Evolutionary conservation across 2,113 vertebrate genomes (phyloP), one percentile per base, ranked within the genome.

Genomic region (Athene cunicularia): DNA sequence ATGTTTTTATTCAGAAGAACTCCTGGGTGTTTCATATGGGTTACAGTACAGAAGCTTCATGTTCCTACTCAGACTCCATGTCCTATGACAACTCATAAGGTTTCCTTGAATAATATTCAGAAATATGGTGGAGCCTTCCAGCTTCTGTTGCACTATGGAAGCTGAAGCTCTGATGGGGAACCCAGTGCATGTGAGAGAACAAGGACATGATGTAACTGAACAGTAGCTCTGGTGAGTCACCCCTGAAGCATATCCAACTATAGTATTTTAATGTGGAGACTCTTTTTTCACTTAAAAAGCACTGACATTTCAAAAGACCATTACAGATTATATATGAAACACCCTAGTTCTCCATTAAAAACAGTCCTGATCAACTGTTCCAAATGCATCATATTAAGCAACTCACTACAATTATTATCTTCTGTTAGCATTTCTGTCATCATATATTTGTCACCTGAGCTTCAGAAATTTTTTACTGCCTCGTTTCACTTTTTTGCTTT

Each of bases 151-250:
- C 14, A 16, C 27, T 41, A 28, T 27, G 26, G 17, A 86, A 86
- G 4, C 12, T 73, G 53, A 86, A 80, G 17, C 11, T 5, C 12
- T 2, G 0, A 5, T 0, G 4, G n/a, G 17, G 49, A 88, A 59
- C 75, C 49, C 63, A 80, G 21, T 27, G 37, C 37, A 37, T 20
- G 5, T 30, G 12, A 82, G 37, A 71, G 26, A 85, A 72, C 7
- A 62, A 64, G 35, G 12, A 60, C 12, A 6, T 83, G 49, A 76
- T 41, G 35, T 55, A 88, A 55, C 18, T 39, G 23, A 75, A 35
- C 27, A 35, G 63, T 33, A 88, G 49, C 15, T 70, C 35, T 75
- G 26, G 21, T 76, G 39, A 95, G 39, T 86, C 72, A 97, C 32
- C 21, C 32, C 21, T 77, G 35, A 91, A 86, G 21, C 26, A 24